Evolutionary conservation across 2,888 invertebrate species (phyloP).

Genomic region (Drosophila antonietae): DNA sequence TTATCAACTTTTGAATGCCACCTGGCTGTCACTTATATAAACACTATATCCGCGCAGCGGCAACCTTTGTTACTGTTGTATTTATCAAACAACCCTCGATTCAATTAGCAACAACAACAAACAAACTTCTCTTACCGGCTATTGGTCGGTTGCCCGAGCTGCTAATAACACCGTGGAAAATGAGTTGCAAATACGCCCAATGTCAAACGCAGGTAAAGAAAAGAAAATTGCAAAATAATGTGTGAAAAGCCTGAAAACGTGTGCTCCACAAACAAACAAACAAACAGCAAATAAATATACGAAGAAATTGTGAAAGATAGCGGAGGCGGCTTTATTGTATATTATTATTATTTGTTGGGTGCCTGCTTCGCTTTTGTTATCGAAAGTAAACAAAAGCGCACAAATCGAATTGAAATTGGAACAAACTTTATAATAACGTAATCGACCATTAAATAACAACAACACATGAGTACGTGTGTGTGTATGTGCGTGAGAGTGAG

Average conservation of each 20-base stretch:
- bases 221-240: slow-evolving; percentile 63
- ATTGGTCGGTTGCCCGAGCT: slow-evolving; percentile 2
- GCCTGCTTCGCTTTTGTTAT: slow-evolving; percentile 33
- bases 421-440: slow-evolving; percentile 31
- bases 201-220: slow-evolving; percentile 41
- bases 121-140: slow-evolving; percentile 14
- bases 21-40: slow-evolving; percentile 6
- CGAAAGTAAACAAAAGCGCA: slow-evolving; percentile 42
- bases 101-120: slow-evolving; percentile 26
- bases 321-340: neutral
- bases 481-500: neutral
- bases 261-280: slow-evolving; percentile 22
- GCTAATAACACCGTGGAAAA: slow-evolving; percentile 66
- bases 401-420: slow-evolving; percentile 44
- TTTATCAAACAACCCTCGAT: slow-evolving; percentile 15
- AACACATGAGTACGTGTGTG: neutral
- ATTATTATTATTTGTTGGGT: slow-evolving; percentile 11
- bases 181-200: slow-evolving; percentile 58
- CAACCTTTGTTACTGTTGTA: slow-evolving; percentile 15
- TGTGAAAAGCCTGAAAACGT: slow-evolving; percentile 52
- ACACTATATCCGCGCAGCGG: neutral
- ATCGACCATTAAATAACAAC: slow-evolving; percentile 41
- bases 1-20: slow-evolving; percentile 11
- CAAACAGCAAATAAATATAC: slow-evolving; percentile 6
- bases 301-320: slow-evolving; percentile 2